Conservation (phyloP, 2,797 vertebrate species). For the Sarcoramphus papa region DNA sequence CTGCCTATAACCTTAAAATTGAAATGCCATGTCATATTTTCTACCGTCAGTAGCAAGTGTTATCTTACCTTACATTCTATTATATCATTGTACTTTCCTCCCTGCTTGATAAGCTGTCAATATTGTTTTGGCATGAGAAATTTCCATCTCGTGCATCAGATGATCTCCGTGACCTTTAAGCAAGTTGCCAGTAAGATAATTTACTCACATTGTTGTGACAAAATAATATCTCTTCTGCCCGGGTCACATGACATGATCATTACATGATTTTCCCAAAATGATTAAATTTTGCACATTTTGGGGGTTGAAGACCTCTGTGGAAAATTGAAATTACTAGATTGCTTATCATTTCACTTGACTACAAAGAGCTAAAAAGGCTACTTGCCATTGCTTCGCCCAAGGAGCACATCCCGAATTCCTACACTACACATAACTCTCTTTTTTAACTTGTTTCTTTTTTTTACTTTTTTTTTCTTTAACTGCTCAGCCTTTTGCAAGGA, state of each 20-base stretch:
- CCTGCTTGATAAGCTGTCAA: slow-evolving; percentile 66
- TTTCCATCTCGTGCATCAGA: slow-evolving; percentile 73
- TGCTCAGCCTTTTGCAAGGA: slow-evolving; percentile 48
- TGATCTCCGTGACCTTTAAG: slow-evolving; percentile 78
- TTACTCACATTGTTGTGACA: slow-evolving; percentile 70
- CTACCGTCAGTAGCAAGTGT: slow-evolving; percentile 35
- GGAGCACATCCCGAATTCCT: neutral
- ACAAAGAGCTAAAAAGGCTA: neutral
- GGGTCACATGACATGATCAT: slow-evolving; percentile 56
- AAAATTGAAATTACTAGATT: neutral
- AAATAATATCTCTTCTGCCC: slow-evolving; percentile 69
- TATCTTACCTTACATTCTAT: slow-evolving; percentile 70
- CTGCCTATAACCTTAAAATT: slow-evolving; percentile 52
- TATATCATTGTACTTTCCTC: slow-evolving; percentile 46
- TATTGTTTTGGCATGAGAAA: slow-evolving; percentile 65
- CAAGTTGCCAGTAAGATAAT: slow-evolving; percentile 70
- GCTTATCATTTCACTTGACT: neutral
- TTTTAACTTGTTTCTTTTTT: neutral
- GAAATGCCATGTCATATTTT: slow-evolving; percentile 53
- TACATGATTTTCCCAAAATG: slow-evolving; percentile 61
- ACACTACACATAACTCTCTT: neutral
- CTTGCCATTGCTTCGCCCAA: neutral
- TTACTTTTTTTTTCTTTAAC: neutral
- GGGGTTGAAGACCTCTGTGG: neutral
- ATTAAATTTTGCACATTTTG: slow-evolving; percentile 49